Base-by-base conservation (phyloP, 2,888 invertebrate genomes). In the Tineola bisselliella region DNA sequence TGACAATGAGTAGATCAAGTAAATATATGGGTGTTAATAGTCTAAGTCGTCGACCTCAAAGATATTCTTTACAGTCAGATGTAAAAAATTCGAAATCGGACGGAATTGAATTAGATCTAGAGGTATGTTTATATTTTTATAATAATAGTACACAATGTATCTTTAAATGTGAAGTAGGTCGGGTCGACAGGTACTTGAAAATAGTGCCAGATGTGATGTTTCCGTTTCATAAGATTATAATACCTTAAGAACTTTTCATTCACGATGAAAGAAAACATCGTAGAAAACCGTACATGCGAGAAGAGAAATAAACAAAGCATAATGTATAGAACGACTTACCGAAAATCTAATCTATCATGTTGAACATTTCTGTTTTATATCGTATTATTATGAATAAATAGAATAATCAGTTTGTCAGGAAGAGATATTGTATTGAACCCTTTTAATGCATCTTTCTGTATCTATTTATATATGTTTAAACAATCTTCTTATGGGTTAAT, bases 101-200 rank as follows among this genome's bases (percentile, higher is more conserved):
- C 65, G 88, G 90, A 65, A 73, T 89, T 61, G 90, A 90, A 66
- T 80, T 77, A 17, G 88, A 89, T 70, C 76, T 91, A 68, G 90
- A 91, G 90, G 91, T 90, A 65, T 66, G 68, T 48, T 19, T 52
- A 17, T 48, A 6, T 48, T 17, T 17, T 17, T 17, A 17, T 17
- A 48, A n/a, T 17, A 48, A 48, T 15, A 38, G 10, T 38, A 6
- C n/a, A n/a, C n/a, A n/a, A n/a, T 25, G 25, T 25, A 25, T 25
- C 10, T 38, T 38, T 13, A n/a, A 48, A 48, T 48, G 15, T 48
- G 38, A 38, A 38, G 10, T 38, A 38, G 38, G 38, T 38, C 38
- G 10, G 38, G 38, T 38, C 38, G 38, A 38, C 38, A 38, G 38
- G 38, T 38, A 38, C 38, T 38, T 38, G 38, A 38, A 38, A 38